Conservation (phyloP, 2,888 invertebrate genomes). For the Zootermopsis nevadensis region DNA sequence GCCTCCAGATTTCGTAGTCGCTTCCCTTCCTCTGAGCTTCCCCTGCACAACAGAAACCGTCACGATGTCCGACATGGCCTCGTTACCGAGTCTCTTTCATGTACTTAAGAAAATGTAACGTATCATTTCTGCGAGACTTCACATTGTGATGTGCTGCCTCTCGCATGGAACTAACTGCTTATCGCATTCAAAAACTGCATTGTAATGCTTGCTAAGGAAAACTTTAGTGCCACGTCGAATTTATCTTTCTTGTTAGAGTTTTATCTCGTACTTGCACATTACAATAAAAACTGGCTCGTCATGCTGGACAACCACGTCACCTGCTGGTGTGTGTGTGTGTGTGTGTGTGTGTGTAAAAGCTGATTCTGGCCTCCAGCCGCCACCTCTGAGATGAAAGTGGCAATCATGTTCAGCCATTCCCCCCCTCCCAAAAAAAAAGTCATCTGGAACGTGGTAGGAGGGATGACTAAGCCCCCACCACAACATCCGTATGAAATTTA, state of each 20-base stretch:
- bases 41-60: constrained; percentile 32
- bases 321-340: neutral
- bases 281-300: constrained; percentile 4
- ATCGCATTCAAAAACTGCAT: constrained; percentile 34
- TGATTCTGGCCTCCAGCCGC: neutral
- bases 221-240: neutral
- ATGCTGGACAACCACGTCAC: neutral
- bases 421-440: too few species aligned
- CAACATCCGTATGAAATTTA: too few species aligned
- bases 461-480: too few species aligned
- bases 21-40: constrained; percentile 31
- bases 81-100: neutral
- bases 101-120: too few species aligned
- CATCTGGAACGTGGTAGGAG: too few species aligned
- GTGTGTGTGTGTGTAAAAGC: neutral
- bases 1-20: constrained; percentile 34
- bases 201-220: constrained; percentile 36
- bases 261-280: neutral
- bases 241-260: neutral
- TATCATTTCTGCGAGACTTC: too few species aligned
- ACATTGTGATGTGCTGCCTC: too few species aligned
- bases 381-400: neutral
- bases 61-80: constrained; percentile 22
- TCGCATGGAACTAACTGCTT: neutral
- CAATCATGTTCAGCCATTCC: neutral